A percentile compares a stretch with the other conserved stretches of the same genome.
Conservation (phyloP, 2,113 vertebrate genomes). For the Mustela nigripes region DNA sequence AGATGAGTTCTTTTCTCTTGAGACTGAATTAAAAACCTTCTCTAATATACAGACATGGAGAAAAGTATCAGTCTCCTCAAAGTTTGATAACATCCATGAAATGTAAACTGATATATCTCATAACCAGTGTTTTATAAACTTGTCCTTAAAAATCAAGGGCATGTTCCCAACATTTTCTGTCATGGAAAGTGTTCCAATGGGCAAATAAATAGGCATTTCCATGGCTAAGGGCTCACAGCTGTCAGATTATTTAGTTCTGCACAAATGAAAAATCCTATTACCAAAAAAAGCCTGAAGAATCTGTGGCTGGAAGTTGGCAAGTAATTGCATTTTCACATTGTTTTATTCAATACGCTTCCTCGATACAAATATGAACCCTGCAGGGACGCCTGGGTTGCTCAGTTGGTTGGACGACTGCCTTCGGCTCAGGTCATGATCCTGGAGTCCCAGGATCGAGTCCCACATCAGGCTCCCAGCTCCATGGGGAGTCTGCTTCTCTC, state of each 20-base stretch:
- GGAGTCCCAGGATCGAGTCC: no score
- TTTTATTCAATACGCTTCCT: not conserved
- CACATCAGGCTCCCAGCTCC: no score
- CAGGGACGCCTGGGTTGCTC: not conserved
- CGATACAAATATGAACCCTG: not conserved
- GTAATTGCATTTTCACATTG: not conserved
- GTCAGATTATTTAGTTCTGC: slow-evolving; percentile 63
- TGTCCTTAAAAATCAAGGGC: slow-evolving; percentile 66
- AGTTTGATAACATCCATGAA: slow-evolving; percentile 55
- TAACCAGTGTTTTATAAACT: slow-evolving; percentile 64
- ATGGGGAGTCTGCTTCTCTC: no score
- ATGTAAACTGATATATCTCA: slow-evolving; percentile 59
- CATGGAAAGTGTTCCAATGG: slow-evolving; percentile 45
- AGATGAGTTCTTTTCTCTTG: slow-evolving; percentile 42
- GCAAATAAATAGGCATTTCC: slow-evolving; percentile 61
- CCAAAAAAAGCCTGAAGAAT: slow-evolving; percentile 16
- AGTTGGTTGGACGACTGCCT: no score
- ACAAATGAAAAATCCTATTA: slow-evolving; percentile 57
- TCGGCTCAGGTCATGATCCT: no score
- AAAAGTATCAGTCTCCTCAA: slow-evolving; percentile 34
- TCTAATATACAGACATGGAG: slow-evolving; percentile 31
- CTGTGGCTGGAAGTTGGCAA: slow-evolving; percentile 17
- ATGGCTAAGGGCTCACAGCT: slow-evolving; percentile 41
- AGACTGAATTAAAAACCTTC: slow-evolving; percentile 37
- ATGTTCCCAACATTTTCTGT: slow-evolving; percentile 35